Base-by-base conservation (phyloP, 2,797 vertebrate species). In the Sphenodon punctatus region DNA sequence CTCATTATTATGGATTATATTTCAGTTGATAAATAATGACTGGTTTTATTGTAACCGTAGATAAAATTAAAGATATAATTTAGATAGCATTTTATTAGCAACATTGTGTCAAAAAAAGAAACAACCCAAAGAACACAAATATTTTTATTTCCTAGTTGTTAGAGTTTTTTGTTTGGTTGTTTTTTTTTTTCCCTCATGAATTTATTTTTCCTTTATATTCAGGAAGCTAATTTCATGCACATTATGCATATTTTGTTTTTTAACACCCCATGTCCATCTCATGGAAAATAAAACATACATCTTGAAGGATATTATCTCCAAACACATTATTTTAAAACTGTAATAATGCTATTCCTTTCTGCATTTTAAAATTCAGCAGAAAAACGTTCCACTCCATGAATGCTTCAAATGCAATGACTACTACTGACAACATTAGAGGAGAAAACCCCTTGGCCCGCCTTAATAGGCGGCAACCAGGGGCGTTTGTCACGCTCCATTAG, bases 21-120 rank as follows among this genome's bases (percentile, higher is more conserved):
- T 90, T 74, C 30, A 30, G 45, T 75, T 86, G 85, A 84, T 75
- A 90, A 89, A 55, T 78, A 88, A 90, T 68, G 39, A 77, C 4
- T 0, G 0, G 0, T 66, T 90, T 88, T 86, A 84, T 84, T 84
- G 8, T 53, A 55, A 63, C 16, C 8, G 78, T 67, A 71, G 53
- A 82, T 75, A 88, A 84, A 88, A 80, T 55, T 66, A 82, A 17
- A 42, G n/a, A 38, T 53, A 86, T 80, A 81, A 74, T 58, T 86
- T 91, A 65, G 84, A 66, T 55, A 71, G 67, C 22, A 25, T 46
- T 65, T 89, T 67, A 80, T 76, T 85, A 78, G 4, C 23, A 76
- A 32, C 16, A 45, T 11, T 34, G 5, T 65, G 38, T 5, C 36
- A 71, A 51, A 39, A 12, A 39, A 39, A 12, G 11, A 69, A 42